These are phyloP conservation scores for Brachionus asplanchnoidis DNA, from an alignment of 1,140 invertebrate species.

Conservation along the genomic window DNA sequence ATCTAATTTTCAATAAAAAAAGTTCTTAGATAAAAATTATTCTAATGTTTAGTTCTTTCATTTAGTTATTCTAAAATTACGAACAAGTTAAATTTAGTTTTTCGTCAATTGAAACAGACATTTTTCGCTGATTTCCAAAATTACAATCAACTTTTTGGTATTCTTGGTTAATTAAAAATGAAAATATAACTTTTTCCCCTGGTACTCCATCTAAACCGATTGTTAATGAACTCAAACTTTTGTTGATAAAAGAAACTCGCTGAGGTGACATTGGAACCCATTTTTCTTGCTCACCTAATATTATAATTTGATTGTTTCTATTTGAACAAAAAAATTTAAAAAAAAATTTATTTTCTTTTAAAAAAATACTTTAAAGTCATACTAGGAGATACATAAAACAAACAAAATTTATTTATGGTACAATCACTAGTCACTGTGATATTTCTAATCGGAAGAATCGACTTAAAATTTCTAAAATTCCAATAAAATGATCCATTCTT, in stretches of 20 bases:
- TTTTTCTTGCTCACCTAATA: conserved; percentile 33
- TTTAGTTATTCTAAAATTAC: background rate
- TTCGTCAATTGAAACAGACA: background rate
- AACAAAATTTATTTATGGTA: conserved; percentile 20
- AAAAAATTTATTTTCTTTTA: background rate
- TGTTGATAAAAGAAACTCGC: background rate
- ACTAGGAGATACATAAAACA: background rate
- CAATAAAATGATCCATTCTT: conserved; percentile 16
- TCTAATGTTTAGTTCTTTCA: background rate
- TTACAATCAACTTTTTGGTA: background rate
- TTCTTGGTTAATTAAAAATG: background rate
- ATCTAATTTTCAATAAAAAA: background rate
- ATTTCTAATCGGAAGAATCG: background rate
- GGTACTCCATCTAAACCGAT: background rate
- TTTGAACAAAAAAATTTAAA: background rate
- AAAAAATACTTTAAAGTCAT: background rate
- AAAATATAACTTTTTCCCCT: background rate
- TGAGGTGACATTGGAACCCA: conserved; percentile 39
- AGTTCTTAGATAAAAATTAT: background rate
- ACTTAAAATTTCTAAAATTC: background rate
- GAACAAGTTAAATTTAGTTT: background rate
- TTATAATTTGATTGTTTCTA: conserved; percentile 4
- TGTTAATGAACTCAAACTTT: background rate
- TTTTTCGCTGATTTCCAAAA: background rate
- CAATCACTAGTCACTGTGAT: background rate